Conservation (phyloP, 2,797 vertebrate genomes). For the Hippoglossus hippoglossus region DNA sequence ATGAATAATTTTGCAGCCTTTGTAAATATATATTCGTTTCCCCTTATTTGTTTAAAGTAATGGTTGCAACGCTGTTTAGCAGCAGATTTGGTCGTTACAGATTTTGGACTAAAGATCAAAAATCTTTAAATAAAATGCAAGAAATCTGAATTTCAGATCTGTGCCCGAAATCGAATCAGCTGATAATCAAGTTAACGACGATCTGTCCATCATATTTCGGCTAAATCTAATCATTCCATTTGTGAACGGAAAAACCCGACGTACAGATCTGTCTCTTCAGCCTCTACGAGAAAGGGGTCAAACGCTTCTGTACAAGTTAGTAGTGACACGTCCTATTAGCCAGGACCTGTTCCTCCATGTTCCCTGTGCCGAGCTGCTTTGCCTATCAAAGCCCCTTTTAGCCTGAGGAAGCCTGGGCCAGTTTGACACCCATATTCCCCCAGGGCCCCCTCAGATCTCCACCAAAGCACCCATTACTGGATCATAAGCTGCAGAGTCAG, state of each 20-base stretch:
- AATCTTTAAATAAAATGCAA: neutral
- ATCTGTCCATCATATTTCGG: neutral
- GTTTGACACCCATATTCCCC: conserved; percentile 67
- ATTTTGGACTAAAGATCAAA: neutral
- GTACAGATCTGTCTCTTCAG: neutral
- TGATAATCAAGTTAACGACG: neutral
- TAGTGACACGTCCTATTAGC: conserved; percentile 73
- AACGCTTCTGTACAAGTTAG: conserved; percentile 61
- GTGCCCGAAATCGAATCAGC: neutral
- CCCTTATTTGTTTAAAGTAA: neutral
- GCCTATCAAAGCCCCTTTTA: conserved; percentile 78
- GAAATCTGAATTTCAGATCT: neutral
- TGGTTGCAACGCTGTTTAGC: neutral
- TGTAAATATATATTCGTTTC: no score
- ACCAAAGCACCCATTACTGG: conserved; percentile 78
- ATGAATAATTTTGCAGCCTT: no score
- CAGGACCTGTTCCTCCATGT: conserved; percentile 68
- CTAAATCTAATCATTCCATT: neutral
- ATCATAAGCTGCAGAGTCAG: conserved; percentile 71
- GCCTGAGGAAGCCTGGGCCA: conserved; percentile 65
- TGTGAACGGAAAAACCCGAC: neutral
- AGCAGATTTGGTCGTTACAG: neutral
- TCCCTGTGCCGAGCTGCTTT: conserved; percentile 58
- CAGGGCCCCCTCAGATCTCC: conserved; percentile 66
- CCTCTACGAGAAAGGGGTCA: conserved; percentile 24